Conservation (phyloP, 2,797 vertebrate genomes). For the Rhinatrema bivittatum region DNA sequence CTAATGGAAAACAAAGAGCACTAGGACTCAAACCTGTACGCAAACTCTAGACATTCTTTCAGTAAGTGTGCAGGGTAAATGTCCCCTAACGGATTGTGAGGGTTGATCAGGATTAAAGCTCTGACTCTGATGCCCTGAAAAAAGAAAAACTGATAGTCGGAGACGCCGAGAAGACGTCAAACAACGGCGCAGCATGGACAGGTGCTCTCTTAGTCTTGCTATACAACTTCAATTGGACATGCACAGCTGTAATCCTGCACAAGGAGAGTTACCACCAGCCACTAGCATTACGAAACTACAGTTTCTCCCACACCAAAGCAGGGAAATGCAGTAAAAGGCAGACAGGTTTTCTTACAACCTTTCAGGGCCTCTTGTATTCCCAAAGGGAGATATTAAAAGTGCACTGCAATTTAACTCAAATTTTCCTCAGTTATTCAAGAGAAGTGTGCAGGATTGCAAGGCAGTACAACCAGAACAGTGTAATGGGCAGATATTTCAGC, state of each 20-base stretch:
- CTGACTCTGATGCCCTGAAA: conserved; percentile 32
- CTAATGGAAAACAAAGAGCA: conserved; percentile 7
- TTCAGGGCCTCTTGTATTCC: no score
- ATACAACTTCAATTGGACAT: not conserved
- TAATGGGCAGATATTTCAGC: no score
- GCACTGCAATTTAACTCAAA: not conserved
- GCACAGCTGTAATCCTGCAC: not conserved
- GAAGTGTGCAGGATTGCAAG: not conserved
- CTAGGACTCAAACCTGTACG: conserved; percentile 21
- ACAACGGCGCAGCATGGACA: not conserved
- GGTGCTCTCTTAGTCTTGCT: not conserved
- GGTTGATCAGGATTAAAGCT: conserved; percentile 36
- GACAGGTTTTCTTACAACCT: no score
- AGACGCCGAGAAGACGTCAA: not conserved
- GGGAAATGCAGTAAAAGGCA: no score
- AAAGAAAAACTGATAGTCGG: conserved; percentile 17
- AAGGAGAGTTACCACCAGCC: no score
- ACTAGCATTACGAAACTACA: no score
- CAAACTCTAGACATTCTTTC: conserved; percentile 31
- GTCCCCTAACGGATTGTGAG: conserved; percentile 28
- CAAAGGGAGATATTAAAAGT: no score
- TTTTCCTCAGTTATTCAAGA: not conserved
- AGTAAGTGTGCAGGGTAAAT: conserved; percentile 27
- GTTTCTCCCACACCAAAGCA: no score
- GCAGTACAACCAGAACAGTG: no score